Evolutionary conservation across 2,888 invertebrate genomes (phyloP).

Genomic region (Andrena fulva): DNA sequence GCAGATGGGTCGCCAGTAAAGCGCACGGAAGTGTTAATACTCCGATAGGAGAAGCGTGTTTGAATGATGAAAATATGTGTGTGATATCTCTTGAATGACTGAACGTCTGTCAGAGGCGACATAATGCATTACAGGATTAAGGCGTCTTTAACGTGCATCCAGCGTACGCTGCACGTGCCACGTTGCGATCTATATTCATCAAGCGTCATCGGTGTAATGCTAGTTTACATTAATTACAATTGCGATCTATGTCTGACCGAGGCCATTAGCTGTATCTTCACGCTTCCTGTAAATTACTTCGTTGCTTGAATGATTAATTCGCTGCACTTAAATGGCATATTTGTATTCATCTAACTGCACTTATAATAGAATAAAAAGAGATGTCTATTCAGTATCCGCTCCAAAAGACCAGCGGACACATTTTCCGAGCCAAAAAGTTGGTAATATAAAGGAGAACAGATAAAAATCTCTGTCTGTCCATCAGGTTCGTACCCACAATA

Average conservation of each 20-base stretch:
- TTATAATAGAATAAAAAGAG: no score
- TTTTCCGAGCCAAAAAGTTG: no score
- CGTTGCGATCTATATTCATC: constrained; percentile 30
- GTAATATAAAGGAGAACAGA: no score
- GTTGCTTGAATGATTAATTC: constrained; percentile 25
- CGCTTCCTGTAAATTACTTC: constrained; percentile 21
- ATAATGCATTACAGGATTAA: neutral
- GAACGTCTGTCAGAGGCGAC: neutral
- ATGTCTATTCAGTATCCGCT: no score
- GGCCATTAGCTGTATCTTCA: constrained; percentile 22
- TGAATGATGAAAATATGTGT: neutral
- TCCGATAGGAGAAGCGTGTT: neutral
- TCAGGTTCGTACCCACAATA: no score
- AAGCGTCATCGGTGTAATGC: constrained; percentile 2
- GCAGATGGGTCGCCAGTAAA: neutral
- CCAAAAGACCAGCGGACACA: no score
- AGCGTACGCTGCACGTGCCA: neutral
- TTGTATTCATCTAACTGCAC: neutral
- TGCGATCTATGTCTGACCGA: constrained; percentile 43
- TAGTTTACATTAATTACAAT: constrained; percentile 42
- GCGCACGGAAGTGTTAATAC: neutral
- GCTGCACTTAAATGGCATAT: neutral
- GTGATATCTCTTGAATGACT: constrained; percentile 1
- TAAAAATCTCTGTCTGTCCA: no score
- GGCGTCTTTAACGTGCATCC: constrained; percentile 27